A percentile compares a stretch with the other conserved stretches of the same genome.
Evolutionary conservation across 2,113 vertebrate species (phyloP).

Genomic region (Propithecus coquereli): DNA sequence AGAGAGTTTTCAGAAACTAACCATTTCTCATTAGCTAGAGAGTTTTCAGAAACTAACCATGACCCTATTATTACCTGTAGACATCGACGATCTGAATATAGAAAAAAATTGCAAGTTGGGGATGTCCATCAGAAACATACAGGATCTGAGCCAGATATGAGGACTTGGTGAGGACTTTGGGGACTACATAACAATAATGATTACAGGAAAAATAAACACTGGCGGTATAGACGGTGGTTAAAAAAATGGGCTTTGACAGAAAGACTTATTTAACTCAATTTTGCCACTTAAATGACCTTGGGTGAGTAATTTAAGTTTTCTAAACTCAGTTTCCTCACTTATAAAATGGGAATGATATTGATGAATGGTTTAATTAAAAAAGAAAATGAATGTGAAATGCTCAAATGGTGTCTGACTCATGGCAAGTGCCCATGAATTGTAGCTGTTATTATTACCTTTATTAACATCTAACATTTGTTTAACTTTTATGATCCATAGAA

Average conservation of each 20-base stretch:
- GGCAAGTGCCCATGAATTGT: background rate
- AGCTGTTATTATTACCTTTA: background rate
- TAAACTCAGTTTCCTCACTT: slow-evolving; percentile 18
- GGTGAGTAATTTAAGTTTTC: slow-evolving; percentile 2
- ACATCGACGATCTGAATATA: background rate
- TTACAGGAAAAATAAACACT: background rate
- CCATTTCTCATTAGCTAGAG: background rate
- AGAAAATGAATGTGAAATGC: background rate
- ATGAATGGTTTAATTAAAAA: background rate
- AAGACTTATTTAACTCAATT: background rate
- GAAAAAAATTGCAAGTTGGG: background rate
- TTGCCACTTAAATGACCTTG: background rate
- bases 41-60: background rate
- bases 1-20: background rate
- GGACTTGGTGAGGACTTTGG: background rate
- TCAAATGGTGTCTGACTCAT: background rate
- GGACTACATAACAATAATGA: background rate
- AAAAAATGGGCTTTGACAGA: background rate
- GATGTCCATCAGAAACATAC: background rate
- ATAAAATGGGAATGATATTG: background rate
- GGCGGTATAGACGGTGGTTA: background rate
- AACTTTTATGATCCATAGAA: background rate
- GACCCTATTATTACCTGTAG: background rate
- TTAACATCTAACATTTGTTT: background rate
- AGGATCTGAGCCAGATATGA: background rate